A percentile compares a stretch with the other conserved stretches of the same genome.
phyloP scores from a whole-genome alignment of 2,797 vertebrate species.

The Paguma larvata region DNA sequence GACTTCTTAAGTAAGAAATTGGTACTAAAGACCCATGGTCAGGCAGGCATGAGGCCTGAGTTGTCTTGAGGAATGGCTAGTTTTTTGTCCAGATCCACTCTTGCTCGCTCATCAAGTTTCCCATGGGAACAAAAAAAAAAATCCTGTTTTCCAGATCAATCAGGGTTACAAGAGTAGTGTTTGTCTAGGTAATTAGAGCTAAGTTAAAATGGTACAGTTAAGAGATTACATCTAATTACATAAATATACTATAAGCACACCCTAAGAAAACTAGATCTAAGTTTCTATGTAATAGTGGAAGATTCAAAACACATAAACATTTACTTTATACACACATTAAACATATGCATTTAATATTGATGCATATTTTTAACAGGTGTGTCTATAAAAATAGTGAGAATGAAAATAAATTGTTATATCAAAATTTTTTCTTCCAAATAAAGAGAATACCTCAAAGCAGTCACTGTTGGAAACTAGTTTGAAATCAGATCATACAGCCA shows the following conservation, averaged over 20 bases:
- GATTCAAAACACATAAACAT: slow-evolving; percentile 22
- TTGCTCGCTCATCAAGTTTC: slow-evolving; percentile 38
- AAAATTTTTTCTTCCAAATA: slow-evolving; percentile 18
- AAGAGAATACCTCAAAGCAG: neutral
- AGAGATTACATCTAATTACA: slow-evolving; percentile 55
- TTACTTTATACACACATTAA: neutral
- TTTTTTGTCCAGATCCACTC: neutral
- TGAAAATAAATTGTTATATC: neutral
- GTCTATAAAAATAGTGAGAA: neutral
- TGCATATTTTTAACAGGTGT: neutral
- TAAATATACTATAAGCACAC: neutral
- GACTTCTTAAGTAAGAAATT: neutral
- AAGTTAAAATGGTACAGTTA: slow-evolving; percentile 37
- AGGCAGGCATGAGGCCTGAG: too few species aligned
- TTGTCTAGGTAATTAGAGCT: slow-evolving; percentile 57
- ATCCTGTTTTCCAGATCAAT: slow-evolving; percentile 30
- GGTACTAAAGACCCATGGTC: neutral
- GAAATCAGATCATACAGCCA: neutral
- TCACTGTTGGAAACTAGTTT: neutral
- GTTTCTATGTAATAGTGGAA: neutral
- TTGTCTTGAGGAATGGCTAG: neutral
- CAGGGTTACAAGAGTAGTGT: slow-evolving; percentile 23
- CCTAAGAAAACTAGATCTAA: slow-evolving; percentile 31
- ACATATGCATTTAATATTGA: neutral
- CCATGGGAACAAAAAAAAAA: neutral